Base-by-base conservation (phyloP, 2,888 invertebrate genomes). In the Sinopyrophorus schimmeli region DNA sequence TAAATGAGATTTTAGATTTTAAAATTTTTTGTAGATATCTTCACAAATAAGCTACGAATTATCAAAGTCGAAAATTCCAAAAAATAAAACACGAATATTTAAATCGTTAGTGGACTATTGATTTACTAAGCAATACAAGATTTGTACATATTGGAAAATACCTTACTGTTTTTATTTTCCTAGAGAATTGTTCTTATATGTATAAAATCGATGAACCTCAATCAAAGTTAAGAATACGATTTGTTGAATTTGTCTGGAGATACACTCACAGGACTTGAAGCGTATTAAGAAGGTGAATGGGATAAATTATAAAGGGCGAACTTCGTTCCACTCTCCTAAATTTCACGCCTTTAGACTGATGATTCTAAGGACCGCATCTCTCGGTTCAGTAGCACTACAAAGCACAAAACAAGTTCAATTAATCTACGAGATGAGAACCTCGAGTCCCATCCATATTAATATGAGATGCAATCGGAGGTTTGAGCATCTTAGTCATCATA, bases 381-480 rank as follows among this genome's bases (percentile, higher is more conserved):
- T 38, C 31, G 37, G 46, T 46, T 46, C 46, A 38, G 46, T 46
- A 26, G 46, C 31, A 46, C 38, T 23, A 46, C 46, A 46, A 46
- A 46, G 46, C 38, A 46, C 38, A 46, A 46, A 46, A 46, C 46
- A 46, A 46, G 46, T 46, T 46, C 46, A 46, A 46, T 46, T 46
- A 46, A 46, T 46, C 46, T 46, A 32, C 38, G 46, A 46, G 46
- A 46, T 39, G 46, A 46, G 46, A 46, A 39, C 31, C 38, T 39
- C 46, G 38, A 46, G 38, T 30, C 30, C 46, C 26, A 46, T 46
- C 32, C 38, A 46, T 46, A 46, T 46, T 46, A 46, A 46, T 46
- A 46, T 39, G 38, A 46, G 26, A 31, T 38, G 46, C 46, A 31
- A 46, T 46, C 38, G 31, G 46, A 30, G 5, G 26, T 27, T 17